phyloP scores from a whole-genome alignment of 2,888 invertebrate genomes.

The Cordylochernes scorpioides region DNA sequence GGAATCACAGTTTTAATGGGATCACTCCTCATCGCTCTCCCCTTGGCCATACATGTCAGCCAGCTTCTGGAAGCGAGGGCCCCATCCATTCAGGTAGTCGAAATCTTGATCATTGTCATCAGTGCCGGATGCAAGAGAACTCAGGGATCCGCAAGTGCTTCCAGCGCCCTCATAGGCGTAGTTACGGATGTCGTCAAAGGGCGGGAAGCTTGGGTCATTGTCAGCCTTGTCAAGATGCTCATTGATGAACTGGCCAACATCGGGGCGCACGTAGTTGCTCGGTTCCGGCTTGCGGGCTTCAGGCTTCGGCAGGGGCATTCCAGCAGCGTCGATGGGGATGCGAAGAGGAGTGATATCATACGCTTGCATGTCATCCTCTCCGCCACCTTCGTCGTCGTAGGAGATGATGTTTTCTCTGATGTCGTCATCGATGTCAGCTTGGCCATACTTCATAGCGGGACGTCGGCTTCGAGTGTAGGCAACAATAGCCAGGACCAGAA shows the following conservation, averaged over 20 bases:
- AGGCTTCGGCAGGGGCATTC: too few relatives aligned
- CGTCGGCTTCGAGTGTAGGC: slow-evolving; percentile 67
- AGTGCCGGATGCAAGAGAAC: slow-evolving; percentile 78
- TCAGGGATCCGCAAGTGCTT: slow-evolving; percentile 82
- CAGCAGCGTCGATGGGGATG: slow-evolving; percentile 56
- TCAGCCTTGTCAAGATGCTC: slow-evolving; percentile 86
- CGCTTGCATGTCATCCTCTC: slow-evolving; percentile 96
- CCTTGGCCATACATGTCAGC: slow-evolving; percentile 79
- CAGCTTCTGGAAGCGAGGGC: slow-evolving; percentile 80
- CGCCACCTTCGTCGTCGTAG: slow-evolving; percentile 88
- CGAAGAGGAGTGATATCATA: slow-evolving; percentile 93
- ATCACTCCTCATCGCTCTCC: slow-evolving; percentile 40
- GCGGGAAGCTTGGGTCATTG: slow-evolving; percentile 86
- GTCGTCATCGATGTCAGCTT: slow-evolving; percentile 80
- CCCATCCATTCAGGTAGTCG: slow-evolving; percentile 88
- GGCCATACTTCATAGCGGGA: slow-evolving; percentile 78
- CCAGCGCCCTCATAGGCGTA: slow-evolving; percentile 97
- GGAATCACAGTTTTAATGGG: too few relatives aligned
- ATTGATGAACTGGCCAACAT: slow-evolving; percentile 82
- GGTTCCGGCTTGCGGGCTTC: too few relatives aligned
- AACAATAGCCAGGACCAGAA: slow-evolving; percentile 77
- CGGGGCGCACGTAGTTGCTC: slow-evolving; percentile 29
- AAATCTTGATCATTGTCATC: slow-evolving; percentile 88
- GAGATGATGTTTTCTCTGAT: slow-evolving; percentile 96
- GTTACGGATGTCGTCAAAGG: slow-evolving; percentile 91